Evolutionary conservation across 2,113 vertebrate species (phyloP), one percentile per base, ranked within the genome.

Genomic region (Phrynosoma blainvillii): DNA sequence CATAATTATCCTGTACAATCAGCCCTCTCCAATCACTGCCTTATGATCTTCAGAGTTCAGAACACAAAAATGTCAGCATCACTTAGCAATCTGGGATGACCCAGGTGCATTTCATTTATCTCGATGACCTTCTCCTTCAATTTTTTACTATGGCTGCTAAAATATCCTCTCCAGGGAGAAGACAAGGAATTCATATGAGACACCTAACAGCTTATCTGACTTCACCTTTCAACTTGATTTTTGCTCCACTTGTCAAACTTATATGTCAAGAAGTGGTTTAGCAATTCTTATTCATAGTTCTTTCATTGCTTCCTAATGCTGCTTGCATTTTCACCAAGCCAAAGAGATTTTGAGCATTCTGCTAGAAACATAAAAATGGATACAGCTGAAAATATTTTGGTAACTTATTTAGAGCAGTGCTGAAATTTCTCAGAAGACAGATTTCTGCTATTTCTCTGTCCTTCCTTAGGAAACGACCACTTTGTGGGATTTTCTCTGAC

Each of bases 171-270:
- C 84, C 66, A 83, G 87, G 84, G 84, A 89, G 91, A 84, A 91
- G 70, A 71, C 90, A 65, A 91, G 70, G 54, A 91, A 42, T 91
- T 79, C 88, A 84, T 47, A 84, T 14, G 91, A 90, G 71, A 89
- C 87, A 87, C 86, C 4, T 84, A 79, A 11, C 47, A 85, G 66
- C 81, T 94, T 91, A 89, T 71, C 84, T 91, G 94, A 90, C 84
- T 87, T 83, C 36, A 90, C 54, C 32, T 86, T 94, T 94, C 89
- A 93, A 79, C 40, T 86, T 91, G 40, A 94, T 88, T 94, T 90
- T 88, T 62, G 89, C 66, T 87, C 84, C 42, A 88, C 79, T 81
- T 80, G 70, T 88, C 90, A 95, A 92, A 78, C 25, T 79, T 86
- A 12, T 66, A 66, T 40, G 27, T 90, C 82, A 83, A 59, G 65